Percentiles rank a stretch among this genome's conserved stretches.
Evolutionary conservation across 2,888 invertebrate species (phyloP).

Genomic region (Epistrophe eligans): DNA sequence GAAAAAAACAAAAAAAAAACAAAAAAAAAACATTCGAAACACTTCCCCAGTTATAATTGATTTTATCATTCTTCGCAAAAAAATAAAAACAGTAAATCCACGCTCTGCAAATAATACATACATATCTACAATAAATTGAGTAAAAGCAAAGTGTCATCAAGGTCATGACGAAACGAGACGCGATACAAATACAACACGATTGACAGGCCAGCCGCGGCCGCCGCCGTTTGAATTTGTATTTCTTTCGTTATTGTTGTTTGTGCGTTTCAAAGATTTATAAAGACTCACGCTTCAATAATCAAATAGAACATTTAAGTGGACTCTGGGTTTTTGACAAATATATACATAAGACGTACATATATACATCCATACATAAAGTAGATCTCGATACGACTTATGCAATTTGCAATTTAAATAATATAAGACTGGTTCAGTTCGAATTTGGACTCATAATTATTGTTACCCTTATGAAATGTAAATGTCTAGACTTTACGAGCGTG

Average conservation of each 20-base stretch:
- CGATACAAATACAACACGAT: neutral
- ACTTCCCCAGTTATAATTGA: constrained; percentile 28
- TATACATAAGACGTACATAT: neutral
- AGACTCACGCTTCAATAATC: constrained; percentile 1
- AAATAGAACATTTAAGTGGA: neutral
- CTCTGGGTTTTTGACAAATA: neutral
- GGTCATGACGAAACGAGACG: constrained; percentile 6
- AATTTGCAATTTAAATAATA: neutral
- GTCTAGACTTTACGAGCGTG: neutral
- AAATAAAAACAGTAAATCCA: constrained; percentile 13
- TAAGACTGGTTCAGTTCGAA: neutral
- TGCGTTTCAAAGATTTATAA: constrained; percentile 7
- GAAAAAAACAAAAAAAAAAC: neutral
- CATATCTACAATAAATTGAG: neutral
- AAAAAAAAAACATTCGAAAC: neutral
- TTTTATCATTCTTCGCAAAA: constrained; percentile 34
- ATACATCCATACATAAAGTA: too few species aligned
- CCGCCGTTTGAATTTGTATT: neutral
- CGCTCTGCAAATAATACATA: constrained; percentile 23
- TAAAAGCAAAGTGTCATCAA: constrained; percentile 21
- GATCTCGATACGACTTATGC: neutral
- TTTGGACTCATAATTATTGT: neutral
- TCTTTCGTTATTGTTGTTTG: neutral
- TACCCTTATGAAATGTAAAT: neutral
- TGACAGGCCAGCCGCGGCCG: too few species aligned